Evolutionary conservation across 1,140 invertebrate species (phyloP).

Genomic region (Magallana ariakensis): DNA sequence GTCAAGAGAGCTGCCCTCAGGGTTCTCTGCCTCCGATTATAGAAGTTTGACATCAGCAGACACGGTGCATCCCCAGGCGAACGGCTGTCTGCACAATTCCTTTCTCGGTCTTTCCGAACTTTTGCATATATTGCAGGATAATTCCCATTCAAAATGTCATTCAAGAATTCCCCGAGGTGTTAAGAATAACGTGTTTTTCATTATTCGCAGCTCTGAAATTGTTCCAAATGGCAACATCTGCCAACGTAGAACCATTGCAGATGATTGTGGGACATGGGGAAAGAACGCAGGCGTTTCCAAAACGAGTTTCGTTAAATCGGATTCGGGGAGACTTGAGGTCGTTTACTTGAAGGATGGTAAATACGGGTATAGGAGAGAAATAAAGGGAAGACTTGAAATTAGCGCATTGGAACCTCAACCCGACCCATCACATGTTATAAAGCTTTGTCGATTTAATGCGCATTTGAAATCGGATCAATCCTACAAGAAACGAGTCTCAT

Average conservation of each 20-base stretch:
- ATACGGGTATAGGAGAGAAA: background rate
- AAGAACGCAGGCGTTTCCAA: slow-evolving; percentile 31
- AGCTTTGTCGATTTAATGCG: slow-evolving; percentile 35
- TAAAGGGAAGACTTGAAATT: slow-evolving; percentile 1
- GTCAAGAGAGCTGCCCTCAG: too few species aligned
- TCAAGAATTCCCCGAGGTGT: slow-evolving; percentile 27
- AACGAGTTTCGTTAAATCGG: slow-evolving; percentile 22
- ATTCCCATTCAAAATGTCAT: background rate
- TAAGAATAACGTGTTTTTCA: slow-evolving; percentile 52
- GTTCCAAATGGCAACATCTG: slow-evolving; percentile 1
- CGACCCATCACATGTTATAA: background rate
- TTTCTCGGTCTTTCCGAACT: background rate
- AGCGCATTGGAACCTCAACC: slow-evolving; percentile 46
- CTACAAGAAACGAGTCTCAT: slow-evolving; percentile 57
- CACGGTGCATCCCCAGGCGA: background rate
- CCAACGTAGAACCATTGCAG: slow-evolving; percentile 48
- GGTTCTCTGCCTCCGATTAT: background rate
- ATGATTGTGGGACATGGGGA: slow-evolving; percentile 58
- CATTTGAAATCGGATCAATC: slow-evolving; percentile 28
- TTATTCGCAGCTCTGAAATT: slow-evolving; percentile 50
- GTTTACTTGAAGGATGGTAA: slow-evolving; percentile 12
- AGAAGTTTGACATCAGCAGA: background rate
- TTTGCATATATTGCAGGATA: background rate
- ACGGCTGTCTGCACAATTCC: slow-evolving; percentile 26
- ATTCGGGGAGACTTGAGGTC: background rate